phyloP scores from a whole-genome alignment of 2,113 vertebrate genomes.

The Petrocephalus microphthalmus region DNA sequence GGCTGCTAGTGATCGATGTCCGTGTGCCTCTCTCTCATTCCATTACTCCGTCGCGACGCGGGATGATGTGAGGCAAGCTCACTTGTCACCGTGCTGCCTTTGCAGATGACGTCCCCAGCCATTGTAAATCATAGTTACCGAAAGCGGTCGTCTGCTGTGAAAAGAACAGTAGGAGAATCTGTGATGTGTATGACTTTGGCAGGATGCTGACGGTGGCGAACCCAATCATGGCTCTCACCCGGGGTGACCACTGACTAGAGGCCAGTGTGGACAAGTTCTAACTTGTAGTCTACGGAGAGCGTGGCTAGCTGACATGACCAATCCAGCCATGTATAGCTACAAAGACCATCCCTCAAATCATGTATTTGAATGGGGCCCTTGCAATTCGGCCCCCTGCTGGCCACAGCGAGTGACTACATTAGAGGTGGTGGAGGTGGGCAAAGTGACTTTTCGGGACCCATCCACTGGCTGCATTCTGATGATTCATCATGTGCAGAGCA shows the following conservation, averaged over 20 bases:
- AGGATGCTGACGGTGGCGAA: background rate
- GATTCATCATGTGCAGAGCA: background rate
- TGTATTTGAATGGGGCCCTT: no score
- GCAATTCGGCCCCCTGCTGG: no score
- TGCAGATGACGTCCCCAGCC: background rate
- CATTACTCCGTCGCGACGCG: background rate
- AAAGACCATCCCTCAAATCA: no score
- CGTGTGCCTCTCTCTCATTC: background rate
- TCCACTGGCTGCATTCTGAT: background rate
- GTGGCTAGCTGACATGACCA: no score
- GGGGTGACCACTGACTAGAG: background rate
- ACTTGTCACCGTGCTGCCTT: constrained; percentile 16
- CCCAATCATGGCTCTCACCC: background rate
- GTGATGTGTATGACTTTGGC: background rate
- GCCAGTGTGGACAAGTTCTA: background rate
- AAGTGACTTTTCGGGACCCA: background rate
- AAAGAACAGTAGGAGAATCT: background rate
- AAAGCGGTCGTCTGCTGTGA: background rate
- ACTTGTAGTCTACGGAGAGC: background rate
- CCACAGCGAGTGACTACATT: background rate
- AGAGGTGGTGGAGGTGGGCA: background rate
- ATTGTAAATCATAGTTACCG: constrained; percentile 24
- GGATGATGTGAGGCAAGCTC: background rate
- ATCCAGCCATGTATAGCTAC: no score
- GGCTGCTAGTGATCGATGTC: constrained; percentile 19